Conservation (phyloP, 2,113 vertebrate species). For the Picathartes gymnocephalus region DNA sequence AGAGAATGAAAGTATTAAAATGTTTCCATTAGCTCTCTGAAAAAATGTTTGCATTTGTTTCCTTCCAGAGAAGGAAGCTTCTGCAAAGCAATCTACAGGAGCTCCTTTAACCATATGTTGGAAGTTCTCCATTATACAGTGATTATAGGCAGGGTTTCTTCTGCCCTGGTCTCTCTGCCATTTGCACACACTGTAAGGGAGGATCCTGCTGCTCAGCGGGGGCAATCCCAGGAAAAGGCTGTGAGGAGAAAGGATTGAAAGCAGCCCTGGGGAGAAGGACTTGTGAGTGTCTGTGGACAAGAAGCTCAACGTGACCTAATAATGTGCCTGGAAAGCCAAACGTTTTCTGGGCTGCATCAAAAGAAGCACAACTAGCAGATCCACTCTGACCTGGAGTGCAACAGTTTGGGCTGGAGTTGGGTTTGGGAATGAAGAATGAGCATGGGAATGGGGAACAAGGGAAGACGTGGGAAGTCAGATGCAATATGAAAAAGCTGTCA, state of each 20-base stretch:
- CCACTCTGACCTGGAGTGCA: not conserved
- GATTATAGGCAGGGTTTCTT: not conserved
- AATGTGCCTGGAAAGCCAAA: not conserved
- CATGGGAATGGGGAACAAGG: not conserved
- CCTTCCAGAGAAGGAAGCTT: not conserved
- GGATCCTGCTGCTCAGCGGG: not conserved
- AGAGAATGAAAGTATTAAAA: not conserved
- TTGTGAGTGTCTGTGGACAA: not conserved
- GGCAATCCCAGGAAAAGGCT: not conserved
- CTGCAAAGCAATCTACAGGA: not conserved
- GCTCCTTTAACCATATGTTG: not conserved
- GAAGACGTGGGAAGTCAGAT: not conserved
- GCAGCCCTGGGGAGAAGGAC: not conserved
- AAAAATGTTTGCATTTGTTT: not conserved
- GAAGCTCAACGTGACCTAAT: fast-evolving
- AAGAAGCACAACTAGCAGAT: not conserved
- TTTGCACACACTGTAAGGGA: not conserved
- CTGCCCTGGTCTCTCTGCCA: fast-evolving
- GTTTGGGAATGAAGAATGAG: not conserved
- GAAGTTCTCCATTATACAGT: not conserved
- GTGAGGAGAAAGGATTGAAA: not conserved
- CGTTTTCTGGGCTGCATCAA: not conserved
- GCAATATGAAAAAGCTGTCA: not conserved
- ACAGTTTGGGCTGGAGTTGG: not conserved
- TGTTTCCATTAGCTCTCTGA: not conserved